Evolutionary conservation across 2,888 invertebrate genomes (phyloP), one percentile per base, ranked within the genome.

Genomic region (Trachelus tabidus): DNA sequence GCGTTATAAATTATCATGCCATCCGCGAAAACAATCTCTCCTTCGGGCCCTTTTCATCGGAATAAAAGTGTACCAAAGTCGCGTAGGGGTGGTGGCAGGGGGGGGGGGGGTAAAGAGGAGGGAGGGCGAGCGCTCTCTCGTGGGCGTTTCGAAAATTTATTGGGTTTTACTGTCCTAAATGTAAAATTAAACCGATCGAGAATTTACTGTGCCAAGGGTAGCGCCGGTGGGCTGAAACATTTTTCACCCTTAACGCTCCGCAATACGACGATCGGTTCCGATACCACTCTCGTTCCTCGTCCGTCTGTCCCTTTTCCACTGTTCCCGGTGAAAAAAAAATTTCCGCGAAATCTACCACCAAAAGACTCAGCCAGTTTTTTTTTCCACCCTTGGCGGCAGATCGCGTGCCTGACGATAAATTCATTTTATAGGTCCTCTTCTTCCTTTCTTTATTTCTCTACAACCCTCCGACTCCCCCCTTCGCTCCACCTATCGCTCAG

Each of bases 161-260:
- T 69, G 77, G 77, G 77, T 77, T 75, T 77, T 77, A 77, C 77
- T 77, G 77, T 75, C 77, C 77, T 77, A 77, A 77, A 77, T 77
- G 77, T 77, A 77, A 77, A 77, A 77, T 77, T 77, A 77, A 77
- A 77, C 77, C 69, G 77, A 77, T 77, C 77, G 77, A 77, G 77
- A 75, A 77, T 77, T 77, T 77, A 77, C 74, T 75, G 77, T 75
- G 69, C 77, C 77, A 40, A 40, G 40, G 40, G 40, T 40, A 15
- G 31, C 30, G 69, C 73, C 69, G 77, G 56, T 40, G 77, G 77
- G 69, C 77, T 74, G 71, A 75, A 77, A 69, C 75, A 74, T 77
- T 75, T 74, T 77, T 77, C 34, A 34, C 37, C 69, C 77, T 69
- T 75, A 56, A 37, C 34, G 69, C 69, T 15, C 69, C 2, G 31